Percentiles rank a stretch among this genome's conserved stretches.
phyloP scores from a whole-genome alignment of 2,113 vertebrate genomes.

The Gobio gobio region DNA sequence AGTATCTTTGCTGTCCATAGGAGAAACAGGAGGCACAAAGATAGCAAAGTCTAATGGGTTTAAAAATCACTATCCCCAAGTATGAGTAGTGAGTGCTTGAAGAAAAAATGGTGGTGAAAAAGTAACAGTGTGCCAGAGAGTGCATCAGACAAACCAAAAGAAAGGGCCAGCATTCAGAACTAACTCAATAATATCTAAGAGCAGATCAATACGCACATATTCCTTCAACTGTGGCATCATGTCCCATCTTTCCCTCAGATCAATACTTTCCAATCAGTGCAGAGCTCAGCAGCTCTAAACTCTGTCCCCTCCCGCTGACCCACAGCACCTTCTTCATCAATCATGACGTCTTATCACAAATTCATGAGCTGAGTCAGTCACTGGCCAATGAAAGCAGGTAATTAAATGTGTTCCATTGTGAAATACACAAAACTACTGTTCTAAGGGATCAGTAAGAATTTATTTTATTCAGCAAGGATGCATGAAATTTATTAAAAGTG shows the following conservation, averaged over 20 bases:
- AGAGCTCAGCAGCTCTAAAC: slow-evolving; percentile 27
- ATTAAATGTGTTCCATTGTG: background rate
- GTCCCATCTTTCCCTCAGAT: slow-evolving; percentile 42
- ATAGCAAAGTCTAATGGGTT: background rate
- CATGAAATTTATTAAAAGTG: background rate
- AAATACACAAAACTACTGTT: slow-evolving; percentile 7
- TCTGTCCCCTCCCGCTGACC: slow-evolving; percentile 16
- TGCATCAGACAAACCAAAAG: slow-evolving; percentile 37
- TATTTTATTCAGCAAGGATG: background rate
- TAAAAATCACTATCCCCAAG: background rate
- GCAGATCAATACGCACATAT: slow-evolving; percentile 40
- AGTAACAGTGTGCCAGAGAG: slow-evolving; percentile 5
- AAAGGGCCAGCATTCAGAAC: slow-evolving; percentile 1
- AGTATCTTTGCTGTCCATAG: background rate
- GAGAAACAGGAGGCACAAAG: background rate
- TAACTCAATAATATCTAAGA: background rate
- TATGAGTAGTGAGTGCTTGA: background rate
- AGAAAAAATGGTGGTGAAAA: background rate
- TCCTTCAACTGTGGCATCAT: slow-evolving; percentile 17
- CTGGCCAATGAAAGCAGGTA: slow-evolving; percentile 37
- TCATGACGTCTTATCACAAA: slow-evolving; percentile 31
- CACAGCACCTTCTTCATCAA: slow-evolving; percentile 33
- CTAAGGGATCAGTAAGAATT: background rate
- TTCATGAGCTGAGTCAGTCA: slow-evolving; percentile 45
- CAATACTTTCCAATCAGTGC: slow-evolving; percentile 49